Base-by-base conservation (phyloP, 2,113 vertebrate genomes). In the Ameiurus melas region DNA sequence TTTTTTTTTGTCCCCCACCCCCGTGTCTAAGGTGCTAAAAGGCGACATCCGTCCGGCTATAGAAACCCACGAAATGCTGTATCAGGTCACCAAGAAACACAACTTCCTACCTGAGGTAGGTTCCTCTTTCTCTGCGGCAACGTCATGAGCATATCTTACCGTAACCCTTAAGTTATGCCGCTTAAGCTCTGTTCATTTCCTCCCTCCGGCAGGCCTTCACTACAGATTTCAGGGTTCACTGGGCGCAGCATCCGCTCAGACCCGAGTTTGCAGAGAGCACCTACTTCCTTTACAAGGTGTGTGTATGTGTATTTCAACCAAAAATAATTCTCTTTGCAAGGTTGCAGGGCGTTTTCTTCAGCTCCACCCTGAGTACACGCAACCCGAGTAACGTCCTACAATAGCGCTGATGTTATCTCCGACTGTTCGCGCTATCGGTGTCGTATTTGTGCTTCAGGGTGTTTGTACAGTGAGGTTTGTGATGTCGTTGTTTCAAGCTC, bases 211-310 rank as follows among this genome's bases (percentile, higher is more conserved):
- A 99, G 98, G 98, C 98, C n/a, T 99, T 99, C 94, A 99, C 98
- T 81, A 99, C 98, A 88, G 98, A 99, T 93, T 99, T 99, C 91
- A 96, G 98, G 92, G 98, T 99, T 85, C 98, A 99, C 90, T 99
- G 98, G 98, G 98, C 98, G 64, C 98, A 99, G 92, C 98, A 99
- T 92, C 98, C 98, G 83, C 93, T 99, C 92, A 95, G 98, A 89
- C 98, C 98, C 82, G 98, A 99, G 93, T 99, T 99, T 96, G 98
- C 98, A 89, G 98, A 99, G 93, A 99, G 98, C 94, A 99, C 98
- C 89, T 99, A 99, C 91, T 99, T 99, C 94, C 95, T 99, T 83
- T 99, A 98, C 92, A 99, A 99, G 95, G 98, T 91, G 60, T 66
- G 58, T 47, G 36, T 43, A 0, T 43, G 55, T 39, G 1, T 60